phyloP scores from a whole-genome alignment of 2,113 vertebrate species.

The Sander lucioperca region DNA sequence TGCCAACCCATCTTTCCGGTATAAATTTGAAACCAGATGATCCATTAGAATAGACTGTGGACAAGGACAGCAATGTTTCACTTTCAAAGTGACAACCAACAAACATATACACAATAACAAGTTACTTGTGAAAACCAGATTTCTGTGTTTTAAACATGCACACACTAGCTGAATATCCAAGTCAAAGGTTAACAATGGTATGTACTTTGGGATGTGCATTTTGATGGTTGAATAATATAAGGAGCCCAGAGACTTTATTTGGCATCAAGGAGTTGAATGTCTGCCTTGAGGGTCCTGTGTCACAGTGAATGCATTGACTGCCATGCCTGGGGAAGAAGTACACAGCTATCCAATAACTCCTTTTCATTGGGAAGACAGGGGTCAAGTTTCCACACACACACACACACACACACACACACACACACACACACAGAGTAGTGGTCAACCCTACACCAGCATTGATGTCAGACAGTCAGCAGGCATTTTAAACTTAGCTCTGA shows the following conservation, averaged over 20 bases:
- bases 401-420: conserved; percentile 9
- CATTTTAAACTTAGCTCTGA: conserved; percentile 65
- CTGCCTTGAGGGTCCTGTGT: conserved; percentile 13
- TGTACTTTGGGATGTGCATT: conserved; percentile 5
- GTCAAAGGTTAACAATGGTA: conserved; percentile 19
- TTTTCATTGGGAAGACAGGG: conserved; percentile 14
- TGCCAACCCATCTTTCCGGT: not conserved
- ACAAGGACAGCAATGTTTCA: not conserved
- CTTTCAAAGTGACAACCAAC: conserved; percentile 6
- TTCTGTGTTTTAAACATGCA: conserved; percentile 19
- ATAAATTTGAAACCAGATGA: not conserved
- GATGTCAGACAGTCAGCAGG: conserved; percentile 26
- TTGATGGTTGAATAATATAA: not conserved
- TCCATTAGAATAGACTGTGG: not conserved
- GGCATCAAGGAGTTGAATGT: not conserved
- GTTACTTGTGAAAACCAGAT: conserved; percentile 11
- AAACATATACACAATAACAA: conserved; percentile 10
- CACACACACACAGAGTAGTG: conserved; percentile 13
- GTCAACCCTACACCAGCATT: conserved; percentile 50
- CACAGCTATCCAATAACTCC: not conserved
- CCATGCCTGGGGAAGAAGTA: not conserved
- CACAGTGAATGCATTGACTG: conserved; percentile 26
- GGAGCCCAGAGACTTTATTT: conserved; percentile 3
- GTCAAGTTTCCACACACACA: conserved; percentile 51
- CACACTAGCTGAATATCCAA: not conserved